Percentiles rank a stretch among this genome's conserved stretches.
Evolutionary conservation across 1,140 invertebrate species (phyloP).

Genomic region (Zaprionus inermis): DNA sequence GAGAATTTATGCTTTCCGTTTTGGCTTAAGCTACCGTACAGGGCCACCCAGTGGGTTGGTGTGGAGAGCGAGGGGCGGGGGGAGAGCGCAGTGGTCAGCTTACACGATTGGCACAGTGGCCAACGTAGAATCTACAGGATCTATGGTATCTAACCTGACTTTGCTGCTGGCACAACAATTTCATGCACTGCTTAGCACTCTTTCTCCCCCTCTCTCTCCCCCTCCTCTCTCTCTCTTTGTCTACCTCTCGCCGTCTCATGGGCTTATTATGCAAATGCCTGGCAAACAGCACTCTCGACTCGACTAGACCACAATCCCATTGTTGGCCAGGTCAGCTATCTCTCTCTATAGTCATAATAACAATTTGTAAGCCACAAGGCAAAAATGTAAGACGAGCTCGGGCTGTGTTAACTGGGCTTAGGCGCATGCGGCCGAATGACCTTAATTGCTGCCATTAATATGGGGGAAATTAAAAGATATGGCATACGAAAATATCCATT

Average conservation of each 20-base stretch:
- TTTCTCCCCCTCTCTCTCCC: background rate
- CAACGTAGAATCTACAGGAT: slow-evolving; percentile 4
- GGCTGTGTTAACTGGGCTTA: slow-evolving; percentile 4
- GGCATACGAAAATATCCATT: background rate
- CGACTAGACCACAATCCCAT: slow-evolving; percentile 62
- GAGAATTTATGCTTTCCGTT: slow-evolving; percentile 79
- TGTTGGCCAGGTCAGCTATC: slow-evolving; percentile 18
- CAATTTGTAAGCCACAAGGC: slow-evolving; percentile 47
- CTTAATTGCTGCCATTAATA: background rate
- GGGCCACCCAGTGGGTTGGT: background rate
- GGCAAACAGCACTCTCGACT: slow-evolving; percentile 20
- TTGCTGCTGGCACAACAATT: slow-evolving; percentile 67
- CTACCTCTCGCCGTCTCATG: too few relatives aligned
- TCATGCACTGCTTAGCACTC: slow-evolving; percentile 68
- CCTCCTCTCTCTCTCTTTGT: slow-evolving; percentile 24
- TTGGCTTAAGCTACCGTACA: slow-evolving; percentile 55
- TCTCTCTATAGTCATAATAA: slow-evolving; percentile 40
- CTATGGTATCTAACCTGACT: slow-evolving; percentile 47
- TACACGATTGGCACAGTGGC: background rate
- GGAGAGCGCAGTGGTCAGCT: background rate
- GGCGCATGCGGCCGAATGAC: slow-evolving; percentile 13
- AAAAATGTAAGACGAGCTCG: slow-evolving; percentile 20
- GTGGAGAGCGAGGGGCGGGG: background rate
- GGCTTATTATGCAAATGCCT: slow-evolving; percentile 76
- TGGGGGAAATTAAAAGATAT: background rate